Conservation (phyloP, 2,888 invertebrate genomes). For the Eupithecia insigniata region DNA sequence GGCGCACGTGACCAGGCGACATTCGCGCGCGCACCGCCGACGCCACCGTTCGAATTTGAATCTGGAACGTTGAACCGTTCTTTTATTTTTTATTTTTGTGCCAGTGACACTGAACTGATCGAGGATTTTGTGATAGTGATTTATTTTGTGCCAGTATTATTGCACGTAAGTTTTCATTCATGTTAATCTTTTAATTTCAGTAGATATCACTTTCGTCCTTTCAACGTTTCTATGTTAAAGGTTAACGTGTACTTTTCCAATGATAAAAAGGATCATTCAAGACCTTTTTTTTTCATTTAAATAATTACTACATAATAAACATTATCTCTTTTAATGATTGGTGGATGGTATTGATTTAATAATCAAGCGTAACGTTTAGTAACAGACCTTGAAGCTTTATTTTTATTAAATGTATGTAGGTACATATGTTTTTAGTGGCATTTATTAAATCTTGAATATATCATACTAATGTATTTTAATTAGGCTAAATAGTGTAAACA, state of each 20-base stretch:
- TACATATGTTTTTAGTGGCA: neutral
- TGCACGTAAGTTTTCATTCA: constrained; percentile 57
- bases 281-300: neutral
- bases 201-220: neutral
- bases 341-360: constrained; percentile 40
- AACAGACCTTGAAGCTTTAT: constrained; percentile 25
- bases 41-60: constrained; percentile 71
- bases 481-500: too few species aligned
- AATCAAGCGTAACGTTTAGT: constrained; percentile 31
- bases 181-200: neutral
- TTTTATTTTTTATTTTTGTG: constrained; percentile 62
- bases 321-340: constrained; percentile 54
- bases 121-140: constrained; percentile 78
- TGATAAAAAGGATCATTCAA: neutral
- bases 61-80: constrained; percentile 66
- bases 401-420: too few species aligned
- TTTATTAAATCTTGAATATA: too few species aligned
- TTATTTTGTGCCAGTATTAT: constrained; percentile 52
- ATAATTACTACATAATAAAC: neutral
- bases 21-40: constrained; percentile 81
- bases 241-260: neutral
- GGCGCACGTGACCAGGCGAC: constrained; percentile 74
- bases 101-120: constrained; percentile 69
- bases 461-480: too few species aligned
- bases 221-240: neutral